Conservation (phyloP, 2,113 vertebrate genomes). For the Podarcis muralis region DNA sequence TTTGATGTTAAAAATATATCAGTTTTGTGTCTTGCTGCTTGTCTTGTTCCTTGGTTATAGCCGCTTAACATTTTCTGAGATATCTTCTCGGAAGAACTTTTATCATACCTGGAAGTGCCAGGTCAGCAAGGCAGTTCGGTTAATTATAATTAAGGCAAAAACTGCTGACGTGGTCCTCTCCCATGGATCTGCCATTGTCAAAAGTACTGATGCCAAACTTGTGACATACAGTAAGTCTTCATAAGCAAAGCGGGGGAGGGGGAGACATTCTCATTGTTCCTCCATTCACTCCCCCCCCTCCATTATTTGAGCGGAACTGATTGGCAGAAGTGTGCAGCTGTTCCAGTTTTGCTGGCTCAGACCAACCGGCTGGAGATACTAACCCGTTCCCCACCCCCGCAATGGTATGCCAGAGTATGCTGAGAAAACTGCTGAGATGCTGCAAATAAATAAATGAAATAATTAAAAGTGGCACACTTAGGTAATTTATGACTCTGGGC, state of each 20-base stretch:
- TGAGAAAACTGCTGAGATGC: background rate
- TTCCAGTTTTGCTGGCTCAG: background rate
- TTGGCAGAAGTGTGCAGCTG: background rate
- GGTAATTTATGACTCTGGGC: background rate
- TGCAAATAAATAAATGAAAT: background rate
- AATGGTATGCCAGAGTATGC: background rate
- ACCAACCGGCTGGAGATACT: background rate
- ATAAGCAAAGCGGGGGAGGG: background rate
- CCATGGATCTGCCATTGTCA: background rate
- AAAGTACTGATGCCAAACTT: constrained; percentile 2
- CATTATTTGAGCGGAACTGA: background rate
- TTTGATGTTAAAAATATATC: background rate
- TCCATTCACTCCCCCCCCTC: background rate
- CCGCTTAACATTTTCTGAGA: constrained; percentile 1
- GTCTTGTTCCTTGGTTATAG: constrained; percentile 1
- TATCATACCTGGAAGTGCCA: background rate
- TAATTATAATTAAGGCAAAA: constrained; percentile 7
- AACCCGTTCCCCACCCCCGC: background rate
- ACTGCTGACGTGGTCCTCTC: background rate
- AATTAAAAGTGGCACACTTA: background rate
- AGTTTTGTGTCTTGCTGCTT: constrained; percentile 4
- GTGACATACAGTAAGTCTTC: background rate
- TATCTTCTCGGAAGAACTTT: background rate
- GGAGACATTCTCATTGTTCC: background rate
- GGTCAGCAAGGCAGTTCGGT: background rate